Base-by-base conservation (phyloP, 2,888 invertebrate genomes). In the Peribatodes rhomboidaria region DNA sequence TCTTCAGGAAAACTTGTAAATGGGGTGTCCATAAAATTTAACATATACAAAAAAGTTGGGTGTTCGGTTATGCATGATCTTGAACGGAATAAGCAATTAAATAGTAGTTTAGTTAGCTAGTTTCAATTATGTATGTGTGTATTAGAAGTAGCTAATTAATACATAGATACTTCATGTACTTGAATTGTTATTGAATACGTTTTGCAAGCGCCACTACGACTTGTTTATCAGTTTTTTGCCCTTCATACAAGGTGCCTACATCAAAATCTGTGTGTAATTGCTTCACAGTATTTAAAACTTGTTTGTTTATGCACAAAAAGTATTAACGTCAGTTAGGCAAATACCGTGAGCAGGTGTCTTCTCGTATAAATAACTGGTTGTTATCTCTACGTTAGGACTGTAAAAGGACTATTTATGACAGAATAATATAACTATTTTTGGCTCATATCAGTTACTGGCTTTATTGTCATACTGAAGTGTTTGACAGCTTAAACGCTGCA, bases 271-370 rank as follows among this genome's bases (percentile, higher is more conserved):
- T 20, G 37, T 52, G 37, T 37, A 37, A 52, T 52, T 50, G 18
- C 50, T 52, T 52, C 37, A 37, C 20, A 52, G 37, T 52, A 18
- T 37, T 52, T 37, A n/a, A n/a, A 37, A 35, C 52, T 10, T 52
- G 37, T n/a, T 37, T 52, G 14, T 31, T 31, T 3, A 13, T 52
- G 16, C 18, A 14, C 31, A 50, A 50, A 50, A 50, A 50, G 9
- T 50, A 18, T 37, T 37, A n/a, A 37, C 37, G 20, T 37, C 37
- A 37, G 20, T 37, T 18, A 52, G n/a, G 18, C 37, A 16, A 33
- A 7, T 27, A 49, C 16, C n/a, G n/a, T 31, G 14, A 13, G 22
- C 3, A 31, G 10, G 27, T 27, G 14, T 31, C 31, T 27, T 31
- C 14, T 47, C 11, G 42, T 42, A 11, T 20, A 42, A 14, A 14